phyloP scores from a whole-genome alignment of 2,888 invertebrate genomes.

The Ligdia adustata region DNA sequence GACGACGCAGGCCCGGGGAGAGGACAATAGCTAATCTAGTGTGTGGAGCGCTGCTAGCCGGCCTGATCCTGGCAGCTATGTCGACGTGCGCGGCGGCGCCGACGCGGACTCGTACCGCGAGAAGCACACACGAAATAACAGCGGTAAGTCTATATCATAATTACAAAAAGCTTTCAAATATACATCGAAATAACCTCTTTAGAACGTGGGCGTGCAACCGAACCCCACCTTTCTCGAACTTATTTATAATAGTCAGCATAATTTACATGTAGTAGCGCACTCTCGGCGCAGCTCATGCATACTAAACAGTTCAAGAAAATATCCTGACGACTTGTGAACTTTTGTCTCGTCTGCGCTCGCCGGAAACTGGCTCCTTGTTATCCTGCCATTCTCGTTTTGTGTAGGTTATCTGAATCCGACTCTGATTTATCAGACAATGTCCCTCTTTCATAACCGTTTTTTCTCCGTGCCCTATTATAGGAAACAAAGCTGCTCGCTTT shows the following conservation, averaged over 20 bases:
- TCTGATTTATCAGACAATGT: constrained; percentile 63
- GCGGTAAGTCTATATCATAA: constrained; percentile 59
- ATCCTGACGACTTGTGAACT: constrained; percentile 63
- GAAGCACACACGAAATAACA: constrained; percentile 59
- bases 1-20: constrained; percentile 58
- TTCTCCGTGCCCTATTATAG: constrained; percentile 43
- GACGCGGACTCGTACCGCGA: constrained; percentile 49
- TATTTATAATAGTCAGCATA: constrained; percentile 43
- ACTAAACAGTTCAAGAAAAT: constrained; percentile 64
- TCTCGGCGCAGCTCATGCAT: constrained; percentile 59
- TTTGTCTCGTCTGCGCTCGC: constrained; percentile 64
- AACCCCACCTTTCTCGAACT: constrained; percentile 40
- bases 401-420: constrained; percentile 61
- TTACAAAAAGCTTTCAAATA: constrained; percentile 12
- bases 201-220: constrained; percentile 31
- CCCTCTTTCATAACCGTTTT: constrained; percentile 50
- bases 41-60: constrained; percentile 57
- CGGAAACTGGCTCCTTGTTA: constrained; percentile 71
- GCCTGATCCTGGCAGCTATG: constrained; percentile 63
- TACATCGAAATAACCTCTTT: constrained; percentile 16
- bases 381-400: constrained; percentile 67
- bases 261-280: constrained; percentile 53
- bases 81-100: constrained; percentile 66
- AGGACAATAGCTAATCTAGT: constrained; percentile 68
- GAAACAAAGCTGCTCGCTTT: constrained; percentile 41